phyloP scores from a whole-genome alignment of 2,888 invertebrate genomes.

The Rhingia campestris region DNA sequence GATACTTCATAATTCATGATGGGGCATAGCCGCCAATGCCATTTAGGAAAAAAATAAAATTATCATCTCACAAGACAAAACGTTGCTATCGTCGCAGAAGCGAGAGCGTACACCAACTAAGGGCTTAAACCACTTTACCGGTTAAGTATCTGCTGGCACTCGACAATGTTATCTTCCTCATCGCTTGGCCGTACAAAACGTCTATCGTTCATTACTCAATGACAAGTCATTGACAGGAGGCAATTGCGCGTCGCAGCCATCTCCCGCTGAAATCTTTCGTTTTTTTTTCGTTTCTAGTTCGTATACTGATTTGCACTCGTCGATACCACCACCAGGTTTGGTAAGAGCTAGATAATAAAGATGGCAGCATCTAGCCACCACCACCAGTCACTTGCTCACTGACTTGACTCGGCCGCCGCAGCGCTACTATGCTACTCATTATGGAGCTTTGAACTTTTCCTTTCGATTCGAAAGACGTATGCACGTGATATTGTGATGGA shows the following conservation, averaged over 20 bases:
- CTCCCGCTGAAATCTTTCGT: conserved; percentile 48
- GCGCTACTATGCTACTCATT: conserved; percentile 15
- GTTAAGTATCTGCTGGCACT: conserved; percentile 59
- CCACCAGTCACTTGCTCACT: conserved; percentile 35
- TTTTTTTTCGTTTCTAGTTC: conserved; percentile 15
- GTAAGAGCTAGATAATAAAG: conserved; percentile 63
- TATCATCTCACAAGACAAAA: conserved; percentile 17
- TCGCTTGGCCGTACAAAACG: conserved; percentile 39
- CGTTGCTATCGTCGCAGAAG: conserved; percentile 10
- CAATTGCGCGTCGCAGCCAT: conserved; percentile 55
- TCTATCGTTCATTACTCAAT: conserved; percentile 70
- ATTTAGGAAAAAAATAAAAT: not conserved
- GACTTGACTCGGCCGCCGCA: conserved; percentile 21
- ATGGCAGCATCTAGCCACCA: conserved; percentile 51
- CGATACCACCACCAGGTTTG: conserved; percentile 46
- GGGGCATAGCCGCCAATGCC: not conserved
- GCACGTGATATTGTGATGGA: not conserved
- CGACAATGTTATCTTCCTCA: conserved; percentile 50
- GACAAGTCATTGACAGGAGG: conserved; percentile 72
- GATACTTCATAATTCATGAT: not conserved
- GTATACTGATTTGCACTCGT: conserved; percentile 35
- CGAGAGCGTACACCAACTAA: conserved; percentile 31
- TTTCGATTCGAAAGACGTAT: conserved; percentile 51
- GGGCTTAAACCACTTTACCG: conserved; percentile 59
- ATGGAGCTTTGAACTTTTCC: conserved; percentile 69